Conservation (phyloP, 2,797 vertebrate genomes). For the Eulemur coronatus region DNA sequence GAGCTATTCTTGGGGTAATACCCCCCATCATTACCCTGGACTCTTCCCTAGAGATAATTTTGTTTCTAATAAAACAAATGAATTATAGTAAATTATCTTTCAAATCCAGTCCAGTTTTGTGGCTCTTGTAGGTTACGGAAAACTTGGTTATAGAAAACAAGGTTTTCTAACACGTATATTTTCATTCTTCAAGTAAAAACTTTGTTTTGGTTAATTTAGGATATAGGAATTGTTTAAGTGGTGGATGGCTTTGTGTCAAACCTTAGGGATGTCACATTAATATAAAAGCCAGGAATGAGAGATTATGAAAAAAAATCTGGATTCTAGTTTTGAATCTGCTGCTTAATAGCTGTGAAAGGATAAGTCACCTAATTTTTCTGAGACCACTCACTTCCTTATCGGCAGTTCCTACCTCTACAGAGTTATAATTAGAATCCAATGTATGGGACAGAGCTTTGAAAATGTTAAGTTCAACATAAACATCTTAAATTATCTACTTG, state of each 20-base stretch:
- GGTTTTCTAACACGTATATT: background rate
- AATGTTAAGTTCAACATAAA: background rate
- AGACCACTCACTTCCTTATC: background rate
- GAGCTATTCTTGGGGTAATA: background rate
- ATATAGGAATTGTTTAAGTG: background rate
- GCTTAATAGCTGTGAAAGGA: background rate
- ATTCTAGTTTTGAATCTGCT: background rate
- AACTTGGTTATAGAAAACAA: background rate
- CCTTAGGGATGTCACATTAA: background rate
- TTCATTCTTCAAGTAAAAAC: background rate
- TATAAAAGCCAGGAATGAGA: background rate
- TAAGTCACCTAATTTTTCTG: background rate
- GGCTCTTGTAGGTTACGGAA: background rate
- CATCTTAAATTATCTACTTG: background rate
- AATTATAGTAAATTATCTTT: conserved; percentile 6
- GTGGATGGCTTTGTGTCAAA: background rate
- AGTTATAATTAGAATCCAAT: background rate
- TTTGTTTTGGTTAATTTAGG: background rate
- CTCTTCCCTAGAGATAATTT: background rate
- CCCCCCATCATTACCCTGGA: background rate
- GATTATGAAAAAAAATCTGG: background rate
- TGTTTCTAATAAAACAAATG: background rate
- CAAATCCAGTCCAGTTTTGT: background rate
- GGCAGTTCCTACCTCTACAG: background rate
- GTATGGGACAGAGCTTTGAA: background rate